Base-by-base conservation (phyloP, 64 coral and sea anemone genomes). In the Pocillopora verrucosa region DNA sequence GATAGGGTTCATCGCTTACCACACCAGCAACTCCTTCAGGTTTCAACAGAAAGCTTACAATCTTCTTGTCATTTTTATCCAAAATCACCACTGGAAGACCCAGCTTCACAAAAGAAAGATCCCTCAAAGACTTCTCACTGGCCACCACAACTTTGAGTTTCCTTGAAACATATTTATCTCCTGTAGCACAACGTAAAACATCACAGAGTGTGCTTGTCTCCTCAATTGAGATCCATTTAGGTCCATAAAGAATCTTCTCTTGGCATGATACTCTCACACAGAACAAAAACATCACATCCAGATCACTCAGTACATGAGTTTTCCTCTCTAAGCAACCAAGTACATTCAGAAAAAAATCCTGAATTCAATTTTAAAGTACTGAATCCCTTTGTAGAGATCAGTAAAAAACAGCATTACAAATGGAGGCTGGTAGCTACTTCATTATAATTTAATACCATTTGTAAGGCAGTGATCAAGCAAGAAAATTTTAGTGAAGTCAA, bases 141-240 rank as follows among this genome's bases (percentile, higher is more conserved):
- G 91, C 80, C 82, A 97, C 95, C 57, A 97, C 92, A 59, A 97
- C 95, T 79, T 93, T 87, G 13, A 97, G 64, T 83, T 76, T 94
- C 65, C 87, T 65, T 94, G 87, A 84, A 19, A 88, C 75, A 72
- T 94, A 97, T 65, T 77, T 86, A 11, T 93, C 88, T 22, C 95
- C 95, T 34, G 95, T 97, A 62, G 95, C 75, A 91, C 80, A 90
- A 16, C 95, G 88, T 78, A 97, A 88, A 74, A 97, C 80, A 78
- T 97, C 95, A 58, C 83, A 57, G 37, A 97, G 88, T 13, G 95
- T 91, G 61, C 92, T 91, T 57, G 87, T 89, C 10, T 81, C 73
- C 51, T 97, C 95, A 25, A 97, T 87, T 72, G 76, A 85, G 83
- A 97, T 90, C 95, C 95, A 97, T 84, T 97, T 97, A 37, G 91